phyloP scores from a whole-genome alignment of 2,113 vertebrate species.

The Alectura lathami region DNA sequence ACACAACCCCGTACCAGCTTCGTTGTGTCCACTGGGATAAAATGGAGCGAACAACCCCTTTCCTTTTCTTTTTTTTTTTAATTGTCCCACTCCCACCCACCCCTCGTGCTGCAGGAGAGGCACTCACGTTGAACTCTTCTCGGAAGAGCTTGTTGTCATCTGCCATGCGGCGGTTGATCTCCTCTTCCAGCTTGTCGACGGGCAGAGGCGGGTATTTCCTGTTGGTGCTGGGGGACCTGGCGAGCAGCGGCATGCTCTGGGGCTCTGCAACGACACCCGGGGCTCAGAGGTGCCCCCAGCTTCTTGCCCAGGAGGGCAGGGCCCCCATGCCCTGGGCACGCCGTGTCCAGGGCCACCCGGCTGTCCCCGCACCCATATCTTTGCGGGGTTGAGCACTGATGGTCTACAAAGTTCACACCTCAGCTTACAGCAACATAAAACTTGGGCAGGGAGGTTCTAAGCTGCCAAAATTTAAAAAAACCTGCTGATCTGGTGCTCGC shows the following conservation, averaged over 20 bases:
- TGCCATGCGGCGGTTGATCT: constrained; percentile 97
- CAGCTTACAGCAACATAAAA: background rate
- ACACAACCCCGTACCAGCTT: no score
- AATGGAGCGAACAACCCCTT: no score
- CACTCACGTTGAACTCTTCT: constrained; percentile 95
- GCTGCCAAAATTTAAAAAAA: background rate
- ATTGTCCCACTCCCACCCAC: background rate
- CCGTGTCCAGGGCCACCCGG: fast-evolving
- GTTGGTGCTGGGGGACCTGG: constrained; percentile 97
- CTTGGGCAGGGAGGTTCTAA: background rate
- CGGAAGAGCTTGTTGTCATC: constrained; percentile 98
- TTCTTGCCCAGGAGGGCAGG: background rate
- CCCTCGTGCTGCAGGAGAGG: background rate
- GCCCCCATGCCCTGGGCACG: fast-evolving
- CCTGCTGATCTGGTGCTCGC: background rate
- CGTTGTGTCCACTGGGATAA: background rate
- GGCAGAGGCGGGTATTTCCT: constrained; percentile 95
- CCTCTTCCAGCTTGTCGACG: constrained; percentile 96
- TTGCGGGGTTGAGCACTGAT: background rate
- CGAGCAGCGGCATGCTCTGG: constrained; percentile 95
- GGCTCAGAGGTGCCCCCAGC: background rate
- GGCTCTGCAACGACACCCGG: constrained; percentile 79
- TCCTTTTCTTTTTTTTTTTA: background rate
- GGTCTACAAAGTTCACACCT: constrained; percentile 13
- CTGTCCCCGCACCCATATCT: background rate